Evolutionary conservation across 2,888 invertebrate species (phyloP), one percentile per base, ranked within the genome.

Genomic region (Pachymerium ferrugineum): DNA sequence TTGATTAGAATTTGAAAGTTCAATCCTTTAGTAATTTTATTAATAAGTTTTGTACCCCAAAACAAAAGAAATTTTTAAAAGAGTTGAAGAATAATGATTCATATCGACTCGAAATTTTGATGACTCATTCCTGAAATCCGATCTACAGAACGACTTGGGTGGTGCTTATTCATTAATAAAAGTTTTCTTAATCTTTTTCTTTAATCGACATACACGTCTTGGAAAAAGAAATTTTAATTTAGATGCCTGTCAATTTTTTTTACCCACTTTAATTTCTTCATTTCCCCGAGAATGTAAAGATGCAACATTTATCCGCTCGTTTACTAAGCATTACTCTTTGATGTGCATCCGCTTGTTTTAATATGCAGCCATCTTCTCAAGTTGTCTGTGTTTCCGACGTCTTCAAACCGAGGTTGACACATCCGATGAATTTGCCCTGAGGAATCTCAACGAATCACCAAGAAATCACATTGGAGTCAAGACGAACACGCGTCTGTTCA

Each of bases 391-490:
- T 62, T 62, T 28, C 28, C 62, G 62, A n/a, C n/a, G n/a, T n/a
- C n/a, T 62, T 62, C 25, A 62, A 62, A 28, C 28, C 25, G 12
- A 47, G 62, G 62, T 28, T 62, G 62, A 62, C 25, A 28, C 62
- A 10, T 22, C 12, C 28, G 62, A 25, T 62, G 62, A 22, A 62
- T 25, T 10, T 25, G 62, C 25, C 25, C 62, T 62, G n/a, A n/a
- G n/a, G n/a, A n/a, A n/a, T n/a, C n/a, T n/a, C n/a, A n/a, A n/a
- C 28, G 1, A 28, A 28, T 25, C 62, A 62, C 28, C 62, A 28
- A 62, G 28, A 62, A 62, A 62, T 62, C 62, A 62, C 62, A n/a
- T 62, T n/a, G 62, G 62, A 62, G 62, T 62, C 62, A 25, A 19
- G 28, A 25, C n/a, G 62, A 3, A 28, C 62, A 62, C 62, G 28